Base-by-base conservation (phyloP, 2,113 vertebrate genomes). In the Suncus etruscus region DNA sequence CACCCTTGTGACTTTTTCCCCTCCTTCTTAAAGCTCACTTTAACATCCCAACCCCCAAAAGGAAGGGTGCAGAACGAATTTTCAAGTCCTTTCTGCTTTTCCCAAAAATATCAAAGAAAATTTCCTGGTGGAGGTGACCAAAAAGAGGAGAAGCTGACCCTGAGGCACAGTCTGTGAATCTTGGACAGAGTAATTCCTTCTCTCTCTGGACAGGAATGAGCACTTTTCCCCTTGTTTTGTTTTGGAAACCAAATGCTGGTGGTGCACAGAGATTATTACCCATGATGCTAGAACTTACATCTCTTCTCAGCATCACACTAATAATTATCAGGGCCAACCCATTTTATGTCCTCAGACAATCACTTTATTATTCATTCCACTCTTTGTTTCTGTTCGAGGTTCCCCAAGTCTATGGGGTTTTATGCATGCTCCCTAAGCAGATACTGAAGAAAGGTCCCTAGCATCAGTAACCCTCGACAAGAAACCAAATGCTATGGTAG, bases 401-500 rank as follows among this genome's bases (percentile, higher is more conserved):
- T 45, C 1, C 27, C 20, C n/a, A 72, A 73, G 20, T 69, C 65
- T 93, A 61, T 15, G 31, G 61, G 39, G 63, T 92, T 88, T 68
- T 27, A 22, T 77, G 69, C 39, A 50, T 2, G 39, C 58, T 22
- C 58, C 4, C 18, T 10, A 86, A 47, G 27, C 20, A 73, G 16
- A 12, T 16, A 29, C 77, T 76, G 27, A 54, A 47, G 29, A 77
- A 50, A 87, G 48, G 51, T 31, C n/a, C 61, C 1, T 20, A 18
- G 72, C 58, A 66, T 39, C 29, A 89, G n/a, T 72, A 47, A 75
- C 12, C 39, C 48, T 54, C 51, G 50, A 73, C 25, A 77, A 83
- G 84, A 90, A 93, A 86, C 39, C 29, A 69, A 83, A 84, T 24
- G 12, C 73, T 48, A 14, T 77, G 48, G 39, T 48, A n/a, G 10